Evolutionary conservation across 2,113 vertebrate species (phyloP), one percentile per base, ranked within the genome.

Genomic region (Takifugu bimaculatus): DNA sequence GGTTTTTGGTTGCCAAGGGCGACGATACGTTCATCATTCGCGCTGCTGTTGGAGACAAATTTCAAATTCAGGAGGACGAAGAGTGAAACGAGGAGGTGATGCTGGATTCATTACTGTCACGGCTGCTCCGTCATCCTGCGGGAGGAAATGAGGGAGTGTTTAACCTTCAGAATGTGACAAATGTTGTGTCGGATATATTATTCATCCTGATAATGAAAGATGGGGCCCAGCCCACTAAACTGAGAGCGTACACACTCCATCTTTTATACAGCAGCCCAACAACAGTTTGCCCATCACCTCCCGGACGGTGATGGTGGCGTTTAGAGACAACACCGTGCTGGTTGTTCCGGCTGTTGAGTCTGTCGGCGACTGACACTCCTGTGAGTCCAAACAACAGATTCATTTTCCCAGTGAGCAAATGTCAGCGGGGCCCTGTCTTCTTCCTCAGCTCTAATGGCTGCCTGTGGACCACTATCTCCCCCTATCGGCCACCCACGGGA

Each of bases 381-480:
- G 56, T 62, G 35, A 72, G 60, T 54, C 54, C 51, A 79, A 85
- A 79, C 72, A 82, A 82, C 81, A 77, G 57, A 77, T 75, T 83
- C 53, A 80, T 87, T 82, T 77, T 74, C 60, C 66, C 45, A 26
- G 26, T 50, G 47, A 3, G 54, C 58, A 75, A 58, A 69, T 57
- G 74, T 81, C 75, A 66, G 47, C 57, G 49, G 60, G 59, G 62
- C 64, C 53, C 47, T 32, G 62, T 59, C 58, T 52, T 66, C 63
- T 15, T 15, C 27, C 6, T 39, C 5, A 9, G 32, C 2, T 26
- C 25, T 13, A 45, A 14, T 15, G 14, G 27, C 6, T 26, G 60
- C 44, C 9, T 83, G 75, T 75, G 74, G 89, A 86, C 63, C 87
- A 81, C 76, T 89, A 78, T 65, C 86, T 79, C 90, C 91, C 88